Percentiles rank a stretch among this genome's conserved stretches.
Evolutionary conservation across 2,113 vertebrate species (phyloP).

Genomic region (Dasyornis broadbenti): DNA sequence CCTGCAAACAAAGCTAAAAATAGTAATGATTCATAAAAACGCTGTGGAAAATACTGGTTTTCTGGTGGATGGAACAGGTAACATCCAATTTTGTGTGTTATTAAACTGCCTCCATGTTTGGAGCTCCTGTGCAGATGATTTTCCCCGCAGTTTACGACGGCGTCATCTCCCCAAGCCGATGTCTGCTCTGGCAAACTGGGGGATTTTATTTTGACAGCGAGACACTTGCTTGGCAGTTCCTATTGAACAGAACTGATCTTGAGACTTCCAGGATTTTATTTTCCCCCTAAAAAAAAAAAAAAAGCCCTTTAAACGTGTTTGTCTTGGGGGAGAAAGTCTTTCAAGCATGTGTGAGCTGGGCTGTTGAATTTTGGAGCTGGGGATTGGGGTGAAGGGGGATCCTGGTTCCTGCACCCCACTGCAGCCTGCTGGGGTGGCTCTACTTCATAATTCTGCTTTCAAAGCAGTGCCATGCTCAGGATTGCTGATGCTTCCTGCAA

Average conservation of each 20-base stretch:
- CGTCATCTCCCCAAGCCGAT: fast-evolving
- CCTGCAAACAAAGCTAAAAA: conserved; percentile 28
- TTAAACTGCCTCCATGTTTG: not conserved
- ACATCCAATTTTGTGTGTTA: not conserved
- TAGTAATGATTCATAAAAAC: not conserved
- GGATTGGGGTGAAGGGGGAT: not conserved
- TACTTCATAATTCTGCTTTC: not conserved
- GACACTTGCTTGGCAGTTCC: not conserved
- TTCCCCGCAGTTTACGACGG: not conserved
- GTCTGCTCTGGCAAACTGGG: not conserved
- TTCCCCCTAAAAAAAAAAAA: not conserved
- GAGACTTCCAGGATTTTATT: not conserved
- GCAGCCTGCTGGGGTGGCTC: not conserved
- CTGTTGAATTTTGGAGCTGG: not conserved
- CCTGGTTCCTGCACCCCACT: not conserved
- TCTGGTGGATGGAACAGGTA: conserved; percentile 1
- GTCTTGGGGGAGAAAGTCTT: not conserved
- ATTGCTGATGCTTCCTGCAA: not conserved
- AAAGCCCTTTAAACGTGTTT: not conserved
- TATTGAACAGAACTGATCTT: not conserved
- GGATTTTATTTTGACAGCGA: not conserved
- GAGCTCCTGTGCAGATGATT: not conserved
- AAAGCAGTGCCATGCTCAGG: not conserved
- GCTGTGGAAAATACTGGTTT: not conserved
- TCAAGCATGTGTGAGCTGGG: not conserved